Percentiles rank a stretch among this genome's conserved stretches.
Conservation (phyloP, 1,140 invertebrate species). For the Cyclina sinensis region DNA sequence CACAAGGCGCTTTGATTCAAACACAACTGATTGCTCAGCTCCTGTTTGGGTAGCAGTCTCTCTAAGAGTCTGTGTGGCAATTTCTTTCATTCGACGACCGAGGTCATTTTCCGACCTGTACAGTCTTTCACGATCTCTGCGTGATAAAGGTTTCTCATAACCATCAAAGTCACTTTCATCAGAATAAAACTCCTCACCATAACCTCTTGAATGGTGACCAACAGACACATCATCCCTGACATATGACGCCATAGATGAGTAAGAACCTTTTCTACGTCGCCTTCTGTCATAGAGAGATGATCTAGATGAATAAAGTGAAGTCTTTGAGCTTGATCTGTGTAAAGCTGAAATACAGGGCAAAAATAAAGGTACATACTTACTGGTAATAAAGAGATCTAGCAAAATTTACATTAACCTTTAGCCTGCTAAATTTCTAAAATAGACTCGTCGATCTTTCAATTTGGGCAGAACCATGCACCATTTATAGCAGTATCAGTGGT, state of each 20-base stretch:
- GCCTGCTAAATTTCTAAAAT: too few relatives aligned
- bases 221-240: conserved; percentile 79
- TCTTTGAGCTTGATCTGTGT: conserved; percentile 76
- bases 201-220: conserved; percentile 55
- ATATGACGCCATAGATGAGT: conserved; percentile 76
- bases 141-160: conserved; percentile 71
- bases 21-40: conserved; percentile 64
- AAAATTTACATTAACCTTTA: too few relatives aligned
- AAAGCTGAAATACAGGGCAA: conserved; percentile 73
- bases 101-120: conserved; percentile 80
- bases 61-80: conserved; percentile 77
- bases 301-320: conserved; percentile 82
- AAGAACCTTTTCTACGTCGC: conserved; percentile 66
- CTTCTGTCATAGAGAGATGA: conserved; percentile 82
- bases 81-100: conserved; percentile 65
- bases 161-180: conserved; percentile 73
- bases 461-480: too few relatives aligned
- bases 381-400: too few relatives aligned
- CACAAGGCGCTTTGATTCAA: conserved; percentile 71
- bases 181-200: conserved; percentile 63
- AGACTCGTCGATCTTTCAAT: too few relatives aligned
- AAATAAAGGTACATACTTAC: too few relatives aligned
- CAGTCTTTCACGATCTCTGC: conserved; percentile 70
- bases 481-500: too few relatives aligned
- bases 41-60: conserved; percentile 82